Evolutionary conservation across 2,113 vertebrate species (phyloP), one percentile per base, ranked within the genome.

Genomic region (Galeopterus variegatus): DNA sequence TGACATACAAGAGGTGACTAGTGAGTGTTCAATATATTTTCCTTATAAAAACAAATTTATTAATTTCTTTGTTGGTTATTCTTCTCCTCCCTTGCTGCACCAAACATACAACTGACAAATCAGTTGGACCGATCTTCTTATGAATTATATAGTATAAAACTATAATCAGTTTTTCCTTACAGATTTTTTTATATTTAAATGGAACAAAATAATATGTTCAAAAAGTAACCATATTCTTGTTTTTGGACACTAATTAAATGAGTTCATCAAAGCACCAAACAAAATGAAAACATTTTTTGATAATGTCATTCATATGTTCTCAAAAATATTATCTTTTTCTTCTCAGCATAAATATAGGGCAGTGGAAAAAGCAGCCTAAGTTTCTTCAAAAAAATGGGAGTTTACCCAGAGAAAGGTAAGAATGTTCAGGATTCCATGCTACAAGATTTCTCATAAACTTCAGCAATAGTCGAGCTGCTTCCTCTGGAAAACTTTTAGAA

Each of bases 101-200:
- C 58, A 96, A 82, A 93, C 6, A 77, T 11, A 93, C 12, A 67
- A 36, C 52, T 52, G 62, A 75, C 48, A 18, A 79, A 73, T 75
- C 17, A 18, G 52, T 2, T 62, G 36, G 45, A 84, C 5, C 21
- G 48, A 65, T 69, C 54, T 96, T 80, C 50, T 86, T 93, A 75
- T 36, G 85, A 92, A 75, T 60, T 62, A 50, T 24, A 26, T 41
- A 76, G 24, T 33, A 58, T 26, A 82, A 90, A 86, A 36, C 89
- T 81, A 89, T 24, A 90, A 60, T 79, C 36, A 79, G 6, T 31
- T 94, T 87, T 77, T 9, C 45, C 36, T 65, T 76, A 79, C 4
- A 80, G 56, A 1, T 54, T n/a, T 93, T 28, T 88, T 95, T 91
- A 83, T 64, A 90, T 73, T 79, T 93, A 93, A 97, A 54, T 70